phyloP scores from a whole-genome alignment of 2,888 invertebrate species.

The Eremobia ochroleuca region DNA sequence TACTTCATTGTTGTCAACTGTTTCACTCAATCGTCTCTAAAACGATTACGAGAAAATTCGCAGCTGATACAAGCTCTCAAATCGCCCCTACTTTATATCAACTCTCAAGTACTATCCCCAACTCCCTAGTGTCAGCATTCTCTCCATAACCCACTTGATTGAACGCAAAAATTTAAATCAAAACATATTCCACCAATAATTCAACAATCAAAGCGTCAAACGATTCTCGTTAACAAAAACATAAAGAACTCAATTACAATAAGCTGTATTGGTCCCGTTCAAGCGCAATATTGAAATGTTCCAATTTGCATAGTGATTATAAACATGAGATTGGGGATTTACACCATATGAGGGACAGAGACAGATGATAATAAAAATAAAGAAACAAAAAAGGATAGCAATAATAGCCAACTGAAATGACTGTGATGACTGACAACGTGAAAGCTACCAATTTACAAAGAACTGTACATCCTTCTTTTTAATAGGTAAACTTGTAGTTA shows the following conservation, averaged over 20 bases:
- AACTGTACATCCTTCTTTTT: constrained; percentile 55
- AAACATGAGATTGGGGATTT: constrained; percentile 82
- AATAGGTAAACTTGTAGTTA: constrained; percentile 36
- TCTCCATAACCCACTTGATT: constrained; percentile 27
- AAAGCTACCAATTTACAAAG: constrained; percentile 56
- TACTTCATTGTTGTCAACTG: constrained; percentile 15
- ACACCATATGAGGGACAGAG: constrained; percentile 72
- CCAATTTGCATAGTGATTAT: constrained; percentile 88
- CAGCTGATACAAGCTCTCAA: constrained; percentile 49
- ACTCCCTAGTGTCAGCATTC: constrained; percentile 10
- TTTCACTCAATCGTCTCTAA: constrained; percentile 28
- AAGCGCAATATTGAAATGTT: constrained; percentile 86
- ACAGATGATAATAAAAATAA: constrained; percentile 65
- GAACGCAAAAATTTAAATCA: constrained; percentile 41
- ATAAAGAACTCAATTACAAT: constrained; percentile 83
- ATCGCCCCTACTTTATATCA: constrained; percentile 28
- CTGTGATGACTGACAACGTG: constrained; percentile 61
- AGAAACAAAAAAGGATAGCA: constrained; percentile 66
- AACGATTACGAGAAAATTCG: constrained; percentile 32
- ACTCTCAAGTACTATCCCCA: constrained; percentile 38
- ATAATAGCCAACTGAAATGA: constrained; percentile 56
- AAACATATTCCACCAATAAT: constrained; percentile 48
- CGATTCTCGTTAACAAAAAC: constrained; percentile 77
- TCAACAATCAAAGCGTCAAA: constrained; percentile 65
- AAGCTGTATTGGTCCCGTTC: constrained; percentile 80